Evolutionary conservation across 1,140 invertebrate species (phyloP), one percentile per base, ranked within the genome.

Genomic region (Eupeodes corollae): DNA sequence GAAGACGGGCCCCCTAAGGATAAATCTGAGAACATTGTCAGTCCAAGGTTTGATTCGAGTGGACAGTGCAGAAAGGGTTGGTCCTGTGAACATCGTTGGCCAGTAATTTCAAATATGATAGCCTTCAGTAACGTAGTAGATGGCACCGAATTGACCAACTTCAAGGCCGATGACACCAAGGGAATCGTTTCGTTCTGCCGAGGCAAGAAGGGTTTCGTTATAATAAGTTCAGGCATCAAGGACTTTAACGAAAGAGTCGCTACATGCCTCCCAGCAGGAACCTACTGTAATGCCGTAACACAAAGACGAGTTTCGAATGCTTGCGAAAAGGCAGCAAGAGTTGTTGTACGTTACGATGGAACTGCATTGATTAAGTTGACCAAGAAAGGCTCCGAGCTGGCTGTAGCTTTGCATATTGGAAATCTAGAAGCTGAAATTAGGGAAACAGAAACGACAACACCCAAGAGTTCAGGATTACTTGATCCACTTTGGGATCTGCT

Each of bases 1-100:
- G 74, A 79, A 71, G 73, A 46, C 46, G 79, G 63, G 46, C 84
- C 86, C 9, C 85, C 85, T 9, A 82, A 83, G 3, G 66, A 74
- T 51, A 75, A 83, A 56, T 50, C 50, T 8, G 63, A 77, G 43
- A 78, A 74, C 6, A 82, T 79, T 14, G 68, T 80, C 11, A 73
- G 77, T 12, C 78, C 84, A 8, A 70, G 64, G 18, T 78, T 87
- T 37, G 78, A 81, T 35, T 44, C 70, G 13, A 77, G 87, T 54
- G 72, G 75, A 2, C 74, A 70, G 1, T 93, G 89, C 56, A 76
- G 73, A 1, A 80, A 82, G 55, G 88, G 86, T 2, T 94, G 88
- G 88, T 68, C 91, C 1, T 94, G 91, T 60, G 90, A 94, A 68
- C 90, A 94, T 66, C 76, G 87, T 16, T 92, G 88, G 88, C 69